Evolutionary conservation across 2,797 vertebrate species (phyloP), one percentile per base, ranked within the genome.

Genomic region (Hephaestus fuliginosus): DNA sequence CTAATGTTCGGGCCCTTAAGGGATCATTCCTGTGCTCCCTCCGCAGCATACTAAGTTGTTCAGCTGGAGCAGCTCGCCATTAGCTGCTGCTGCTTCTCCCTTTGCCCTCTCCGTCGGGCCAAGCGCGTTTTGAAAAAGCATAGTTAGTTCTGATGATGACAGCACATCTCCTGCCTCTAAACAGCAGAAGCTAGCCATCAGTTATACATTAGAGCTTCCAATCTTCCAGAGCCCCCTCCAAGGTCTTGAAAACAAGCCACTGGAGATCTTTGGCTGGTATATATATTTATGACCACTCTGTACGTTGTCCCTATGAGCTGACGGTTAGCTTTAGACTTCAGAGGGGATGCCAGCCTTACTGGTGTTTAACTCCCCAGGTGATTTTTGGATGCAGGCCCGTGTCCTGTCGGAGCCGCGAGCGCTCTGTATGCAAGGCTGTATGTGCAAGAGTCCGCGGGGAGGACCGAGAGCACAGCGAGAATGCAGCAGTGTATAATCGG

Each of bases 401-500:
- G 77, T 89, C 77, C 65, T 67, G 1, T 70, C 67, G 61, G 84
- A 67, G 70, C 88, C 73, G 76, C 36, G 71, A 90, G 83, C 48
- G 73, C 90, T 93, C 85, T 87, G 90, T 81, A 91, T 90, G 89
- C 93, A 41, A 73, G 73, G 72, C 86, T 3, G 65, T 49, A 46
- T 74, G 62, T 64, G 74, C 69, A 3, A n/a, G 74, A 48, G 66
- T 90, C 92, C 87, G 46, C 68, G 77, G 89, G 92, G 92, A 88
- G 78, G 70, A 73, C 53, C 12, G 68, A 22, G 86, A 65, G 85
- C 94, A 90, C 92, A 92, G 93, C 88, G 88, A 86, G 94, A 95
- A 95, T 95, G 88, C 91, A 82, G 88, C 88, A 73, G 89, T 86
- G 88, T 92, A 92, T 94, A 94, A 95, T 95, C 89, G 84, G 85